Evolutionary conservation across 2,888 invertebrate species (phyloP).

Genomic region (Lapara coniferarum): DNA sequence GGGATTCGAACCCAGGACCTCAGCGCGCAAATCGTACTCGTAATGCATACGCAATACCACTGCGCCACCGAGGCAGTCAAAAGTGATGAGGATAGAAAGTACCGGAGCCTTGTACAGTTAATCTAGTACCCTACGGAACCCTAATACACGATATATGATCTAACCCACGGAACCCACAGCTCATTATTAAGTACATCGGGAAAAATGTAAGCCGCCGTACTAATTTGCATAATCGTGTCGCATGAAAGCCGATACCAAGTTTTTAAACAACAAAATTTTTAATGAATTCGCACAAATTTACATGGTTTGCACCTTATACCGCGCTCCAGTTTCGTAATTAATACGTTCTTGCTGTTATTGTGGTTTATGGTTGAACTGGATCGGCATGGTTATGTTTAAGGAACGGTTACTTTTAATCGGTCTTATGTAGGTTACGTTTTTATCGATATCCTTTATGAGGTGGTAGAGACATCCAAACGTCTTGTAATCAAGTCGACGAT

Average conservation of each 20-base stretch:
- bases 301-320: conserved; percentile 28
- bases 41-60: too few relatives aligned
- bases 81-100: too few relatives aligned
- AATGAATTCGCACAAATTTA: conserved; percentile 71
- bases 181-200: conserved; percentile 67
- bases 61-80: too few relatives aligned
- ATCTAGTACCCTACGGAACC: not conserved
- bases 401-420: conserved; percentile 6
- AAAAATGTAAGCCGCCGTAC: conserved; percentile 58
- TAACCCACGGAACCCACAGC: conserved; percentile 31
- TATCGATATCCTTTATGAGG: not conserved
- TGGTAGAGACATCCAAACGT: too few relatives aligned
- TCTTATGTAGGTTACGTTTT: not conserved
- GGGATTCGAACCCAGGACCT: too few relatives aligned
- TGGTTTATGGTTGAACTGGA: conserved; percentile 25
- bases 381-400: conserved; percentile 1
- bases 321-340: conserved; percentile 52
- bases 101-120: too few relatives aligned
- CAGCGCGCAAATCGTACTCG: too few relatives aligned
- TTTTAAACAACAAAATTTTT: conserved; percentile 68
- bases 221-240: conserved; percentile 78
- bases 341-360: conserved; percentile 39
- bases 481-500: too few relatives aligned
- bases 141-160: not conserved
- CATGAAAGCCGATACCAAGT: conserved; percentile 63